Base-by-base conservation (phyloP, 53 echinoderm and acorn worm species). In the Henricia sp. region DNA sequence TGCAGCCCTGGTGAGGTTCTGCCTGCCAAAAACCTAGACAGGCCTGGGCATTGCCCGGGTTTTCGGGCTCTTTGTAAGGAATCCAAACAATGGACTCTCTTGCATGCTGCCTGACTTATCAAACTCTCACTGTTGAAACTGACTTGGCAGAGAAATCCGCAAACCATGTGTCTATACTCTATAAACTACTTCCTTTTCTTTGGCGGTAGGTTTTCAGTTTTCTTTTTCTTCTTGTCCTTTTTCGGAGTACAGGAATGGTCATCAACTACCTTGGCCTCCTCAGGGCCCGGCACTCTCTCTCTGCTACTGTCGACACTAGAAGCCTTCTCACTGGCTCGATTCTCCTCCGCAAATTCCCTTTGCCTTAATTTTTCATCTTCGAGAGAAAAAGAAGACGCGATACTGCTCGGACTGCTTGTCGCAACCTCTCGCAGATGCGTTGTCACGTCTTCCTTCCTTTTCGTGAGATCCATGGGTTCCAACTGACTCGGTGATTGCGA, bases 381-480 rank as follows among this genome's bases (percentile, higher is more conserved):
- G 35, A 80, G 25, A 13, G 70, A 70, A 27, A 70, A 70, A 3
- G 70, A 70, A 3, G 70, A 70, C 29, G 46, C 43, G 25, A 25
- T 70, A 27, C 70, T 70, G 11, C 20, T 0, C 24, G 70, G 70
- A 24, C 70, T 70, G 12, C 17, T n/a, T 11, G 70, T 25, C 2
- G 70, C 26, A 19, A 38, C 12, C 13, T 59, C n/a, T 6, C 27
- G n/a, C 3, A 38, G 39, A 0, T 5, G 39, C 23, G 28, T 57
- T 2, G 55, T 21, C 0, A 53, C 54, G 16, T 76, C 30, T 33
- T 17, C 32, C 48, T 80, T 80, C 34, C 26, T 30, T 50, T 80
- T 80, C 6, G 80, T 80, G 10, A 80, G 80, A 32, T 80, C 80
- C 62, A 80, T 80, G 0, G 80, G 80, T 48, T 80, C 80, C 0